Percentiles rank a stretch among this genome's conserved stretches.
These are phyloP conservation scores for Setophaga kirtlandii DNA, from an alignment of 2,113 vertebrate species.

Conservation along the genomic window DNA sequence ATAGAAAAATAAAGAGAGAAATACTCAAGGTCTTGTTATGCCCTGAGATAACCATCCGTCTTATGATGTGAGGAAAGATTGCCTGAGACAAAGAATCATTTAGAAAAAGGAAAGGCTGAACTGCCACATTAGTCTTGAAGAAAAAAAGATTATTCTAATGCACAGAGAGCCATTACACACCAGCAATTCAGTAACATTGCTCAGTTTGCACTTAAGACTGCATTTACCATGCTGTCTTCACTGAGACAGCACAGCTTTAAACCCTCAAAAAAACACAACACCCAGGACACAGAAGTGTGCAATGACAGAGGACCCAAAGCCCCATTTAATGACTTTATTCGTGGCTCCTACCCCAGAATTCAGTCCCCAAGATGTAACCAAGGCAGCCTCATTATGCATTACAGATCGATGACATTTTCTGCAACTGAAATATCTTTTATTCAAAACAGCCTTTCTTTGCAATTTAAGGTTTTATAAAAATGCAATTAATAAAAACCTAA, in stretches of 20 bases:
- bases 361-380: background rate
- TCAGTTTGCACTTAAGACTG: background rate
- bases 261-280: background rate
- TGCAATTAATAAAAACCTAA: background rate
- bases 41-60: constrained; percentile 50
- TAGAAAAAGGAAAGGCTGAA: background rate
- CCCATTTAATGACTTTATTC: background rate
- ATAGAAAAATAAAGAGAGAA: constrained; percentile 31
- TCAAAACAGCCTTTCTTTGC: background rate
- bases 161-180: constrained; percentile 9
- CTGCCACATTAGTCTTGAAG: constrained; percentile 39
- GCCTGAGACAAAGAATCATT: constrained; percentile 50
- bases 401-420: background rate
- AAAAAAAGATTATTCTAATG: constrained; percentile 48
- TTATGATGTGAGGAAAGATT: constrained; percentile 37
- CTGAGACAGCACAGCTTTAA: background rate
- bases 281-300: background rate
- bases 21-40: constrained; percentile 38
- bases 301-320: background rate
- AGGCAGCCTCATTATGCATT: background rate
- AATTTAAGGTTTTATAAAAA: background rate
- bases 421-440: background rate
- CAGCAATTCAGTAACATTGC: background rate
- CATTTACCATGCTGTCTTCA: background rate
- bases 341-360: background rate